Evolutionary conservation across 2,797 vertebrate species (phyloP), one percentile per base, ranked within the genome.

Genomic region (Myiotriccus ornatus): DNA sequence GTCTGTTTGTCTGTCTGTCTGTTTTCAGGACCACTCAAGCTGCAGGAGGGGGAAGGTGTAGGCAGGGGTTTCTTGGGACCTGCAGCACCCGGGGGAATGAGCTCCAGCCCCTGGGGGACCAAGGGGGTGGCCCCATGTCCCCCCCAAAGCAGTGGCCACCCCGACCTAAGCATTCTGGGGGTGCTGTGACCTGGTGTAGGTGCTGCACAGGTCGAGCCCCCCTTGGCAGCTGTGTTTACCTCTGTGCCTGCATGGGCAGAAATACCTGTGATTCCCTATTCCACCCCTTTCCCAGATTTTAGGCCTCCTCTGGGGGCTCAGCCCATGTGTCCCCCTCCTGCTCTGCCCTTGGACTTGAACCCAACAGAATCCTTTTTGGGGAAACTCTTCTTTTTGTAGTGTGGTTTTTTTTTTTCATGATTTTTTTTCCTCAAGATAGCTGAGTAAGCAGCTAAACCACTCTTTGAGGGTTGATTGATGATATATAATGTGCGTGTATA

Each of bases 51-150:
- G 6, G 10, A 50, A 14, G 12, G 35, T 0, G 0, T 6, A 37
- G 52, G 14, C 49, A 71, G 70, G 11, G 25, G 10, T 5, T 20
- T 34, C 50, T n/a, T 6, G 2, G 44, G 47, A 52, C 25, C 37
- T 19, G 46, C 14, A 0, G 35, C n/a, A 7, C 24, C 35, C 44
- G 0, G 0, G 10, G 23, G 17, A 46, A 34, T 0, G 5, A 63
- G 76, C 65, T 27, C 34, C 1, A 0, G 34, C 28, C 55, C 27
- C 43, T 68, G 55, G 50, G 55, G 50, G 50, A 62, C 43, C 65
- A 3, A 1, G 0, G 0, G 32, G 21, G 78, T 46, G 49, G 11
- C 46, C 37, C 43, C 1, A 1, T 35, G 30, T 57, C 14, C 22
- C 22, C 19, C 15, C 32, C 34, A 3, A 1, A 12, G 43, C 76